phyloP scores from a whole-genome alignment of 2,113 vertebrate genomes.

The Hepsetus odoe region DNA sequence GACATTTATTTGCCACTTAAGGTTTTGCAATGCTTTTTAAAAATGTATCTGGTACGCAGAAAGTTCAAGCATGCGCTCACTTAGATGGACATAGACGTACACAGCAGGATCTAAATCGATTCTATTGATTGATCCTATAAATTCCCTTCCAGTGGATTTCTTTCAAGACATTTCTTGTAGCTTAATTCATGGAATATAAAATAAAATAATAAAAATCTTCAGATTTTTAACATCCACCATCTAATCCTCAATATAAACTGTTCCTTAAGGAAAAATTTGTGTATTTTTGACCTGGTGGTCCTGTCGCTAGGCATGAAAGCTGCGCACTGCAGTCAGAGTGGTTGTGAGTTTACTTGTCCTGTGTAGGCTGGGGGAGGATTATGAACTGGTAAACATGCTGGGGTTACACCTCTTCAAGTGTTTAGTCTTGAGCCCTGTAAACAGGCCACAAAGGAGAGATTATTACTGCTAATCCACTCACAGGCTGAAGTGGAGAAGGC shows the following conservation, averaged over 20 bases:
- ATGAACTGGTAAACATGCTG: conserved; percentile 35
- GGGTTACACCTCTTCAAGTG: conserved; percentile 43
- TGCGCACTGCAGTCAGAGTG: not conserved
- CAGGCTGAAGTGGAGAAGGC: conserved; percentile 33
- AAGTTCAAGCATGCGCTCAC: no score
- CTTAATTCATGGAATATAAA: no score
- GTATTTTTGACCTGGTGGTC: not conserved
- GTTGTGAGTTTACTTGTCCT: conserved; percentile 46
- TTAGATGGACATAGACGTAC: no score
- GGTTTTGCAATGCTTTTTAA: no score
- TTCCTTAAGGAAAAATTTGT: not conserved
- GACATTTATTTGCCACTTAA: no score
- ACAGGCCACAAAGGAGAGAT: conserved; percentile 52
- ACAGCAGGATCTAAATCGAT: no score
- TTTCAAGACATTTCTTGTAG: no score
- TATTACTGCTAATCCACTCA: conserved; percentile 48
- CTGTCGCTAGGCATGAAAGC: not conserved
- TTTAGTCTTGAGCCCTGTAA: conserved; percentile 49
- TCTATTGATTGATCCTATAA: no score
- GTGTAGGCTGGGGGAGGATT: conserved; percentile 42
- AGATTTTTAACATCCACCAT: no score
- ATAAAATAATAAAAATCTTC: no score
- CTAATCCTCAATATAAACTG: not conserved
- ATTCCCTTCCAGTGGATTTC: no score
- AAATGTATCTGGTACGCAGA: no score